Evolutionary conservation across 2,888 invertebrate genomes (phyloP).

Genomic region (Didymodactylos carnosus): DNA sequence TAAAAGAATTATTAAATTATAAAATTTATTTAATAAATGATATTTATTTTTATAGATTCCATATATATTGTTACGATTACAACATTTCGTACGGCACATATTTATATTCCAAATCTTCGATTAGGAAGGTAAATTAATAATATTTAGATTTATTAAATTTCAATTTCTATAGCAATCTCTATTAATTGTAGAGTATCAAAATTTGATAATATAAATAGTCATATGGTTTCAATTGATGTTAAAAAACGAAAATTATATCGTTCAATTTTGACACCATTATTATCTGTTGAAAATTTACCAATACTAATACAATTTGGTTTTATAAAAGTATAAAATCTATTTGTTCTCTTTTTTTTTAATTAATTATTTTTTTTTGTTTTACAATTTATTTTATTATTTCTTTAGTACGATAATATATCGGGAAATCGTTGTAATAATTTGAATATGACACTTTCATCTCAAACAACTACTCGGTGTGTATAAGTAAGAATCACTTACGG

Average conservation of each 20-base stretch:
- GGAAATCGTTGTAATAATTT: constrained; percentile 7
- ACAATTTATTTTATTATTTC: too few relatives aligned
- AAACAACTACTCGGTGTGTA: too few relatives aligned
- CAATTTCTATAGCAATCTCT: background rate
- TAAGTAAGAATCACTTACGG: too few relatives aligned
- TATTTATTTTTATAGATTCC: too few relatives aligned
- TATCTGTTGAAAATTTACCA: background rate
- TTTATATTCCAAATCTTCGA: constrained; percentile 1
- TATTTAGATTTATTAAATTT: too few relatives aligned
- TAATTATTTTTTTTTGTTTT: background rate
- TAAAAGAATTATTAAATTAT: too few relatives aligned
- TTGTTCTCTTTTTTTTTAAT: too few relatives aligned
- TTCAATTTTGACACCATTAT: background rate
- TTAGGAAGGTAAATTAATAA: background rate
- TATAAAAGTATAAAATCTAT: background rate
- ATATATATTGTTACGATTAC: background rate
- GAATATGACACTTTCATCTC: background rate
- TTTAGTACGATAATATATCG: constrained; percentile 10
- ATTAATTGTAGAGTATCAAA: background rate
- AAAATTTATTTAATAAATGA: too few relatives aligned
- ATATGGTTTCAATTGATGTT: background rate
- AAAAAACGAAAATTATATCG: background rate
- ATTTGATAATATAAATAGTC: background rate
- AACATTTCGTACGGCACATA: background rate
- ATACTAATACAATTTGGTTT: background rate